Conservation (phyloP, 2,888 invertebrate species). For the Aphodius granarius region DNA sequence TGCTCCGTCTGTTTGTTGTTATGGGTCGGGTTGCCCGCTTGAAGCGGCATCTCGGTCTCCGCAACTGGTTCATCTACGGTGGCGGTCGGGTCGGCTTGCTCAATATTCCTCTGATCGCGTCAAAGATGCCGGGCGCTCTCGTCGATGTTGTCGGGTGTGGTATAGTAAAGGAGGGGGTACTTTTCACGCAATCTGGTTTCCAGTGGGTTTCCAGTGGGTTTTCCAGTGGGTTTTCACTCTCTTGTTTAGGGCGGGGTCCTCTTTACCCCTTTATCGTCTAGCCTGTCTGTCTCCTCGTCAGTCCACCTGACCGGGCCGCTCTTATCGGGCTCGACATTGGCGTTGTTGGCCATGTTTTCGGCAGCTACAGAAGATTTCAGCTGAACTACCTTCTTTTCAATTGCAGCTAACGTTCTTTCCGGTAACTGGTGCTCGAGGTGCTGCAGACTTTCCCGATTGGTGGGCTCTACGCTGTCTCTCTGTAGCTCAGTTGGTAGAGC, state of each 20-base stretch:
- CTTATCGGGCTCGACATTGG: neutral
- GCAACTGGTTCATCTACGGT: no score
- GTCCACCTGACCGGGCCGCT: neutral
- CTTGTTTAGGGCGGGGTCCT: no score
- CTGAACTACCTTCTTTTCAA: constrained; percentile 1
- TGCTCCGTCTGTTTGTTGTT: no score
- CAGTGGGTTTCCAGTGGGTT: neutral
- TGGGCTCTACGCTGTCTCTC: neutral
- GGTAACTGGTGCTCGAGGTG: neutral
- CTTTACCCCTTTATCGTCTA: neutral
- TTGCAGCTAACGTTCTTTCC: neutral
- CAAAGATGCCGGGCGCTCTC: no score
- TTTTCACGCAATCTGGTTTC: neutral
- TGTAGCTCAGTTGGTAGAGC: no score
- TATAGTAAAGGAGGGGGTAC: neutral
- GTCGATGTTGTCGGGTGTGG: neutral
- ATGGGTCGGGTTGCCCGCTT: no score
- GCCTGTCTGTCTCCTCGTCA: neutral
- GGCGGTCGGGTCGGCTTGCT: no score
- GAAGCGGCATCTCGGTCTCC: no score
- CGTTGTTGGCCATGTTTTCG: neutral
- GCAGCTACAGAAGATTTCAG: neutral
- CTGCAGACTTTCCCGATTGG: neutral
- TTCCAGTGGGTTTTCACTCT: neutral
- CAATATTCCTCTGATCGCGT: no score